Base-by-base conservation (phyloP, 2,888 invertebrate species). In the Eupeodes latifasciatus region DNA sequence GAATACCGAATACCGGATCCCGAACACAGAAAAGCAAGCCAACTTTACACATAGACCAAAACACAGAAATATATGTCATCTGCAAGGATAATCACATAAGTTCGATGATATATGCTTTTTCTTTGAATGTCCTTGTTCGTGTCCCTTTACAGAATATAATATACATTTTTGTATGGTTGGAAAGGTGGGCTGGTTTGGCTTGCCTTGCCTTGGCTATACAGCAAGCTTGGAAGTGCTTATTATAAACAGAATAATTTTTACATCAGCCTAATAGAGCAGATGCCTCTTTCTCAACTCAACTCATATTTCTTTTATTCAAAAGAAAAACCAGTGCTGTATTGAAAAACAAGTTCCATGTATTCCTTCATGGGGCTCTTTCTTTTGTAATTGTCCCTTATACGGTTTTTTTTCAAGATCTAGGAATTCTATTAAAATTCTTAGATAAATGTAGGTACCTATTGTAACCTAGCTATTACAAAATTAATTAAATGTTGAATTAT, bases 11-110 rank as follows among this genome's bases (percentile, higher is more conserved):
- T 40, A 27, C 40, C 9, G 6, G 9, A 40, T 40, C 40, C 9
- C 40, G 9, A 40, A 7, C 40, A 5, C 40, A 40, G 9, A 9
- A 67, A 47, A 72, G 11, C 44, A 57, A 47, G 47, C 66, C 72
- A 81, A 74, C 64, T 72, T 76, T 81, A 61, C 66, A 53, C 66
- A 77, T 47, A 80, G 69, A 71, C 40, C 57, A 74, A 59, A 78
- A 79, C 72, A 81, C 53, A 55, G 66, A 81, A 85, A 77, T 81
- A 61, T 72, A 81, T 81, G 81, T 81, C 85, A 74, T 81, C 59
- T 47, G 53, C 19, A 85, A 77, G 85, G 85, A 85, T 81, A 85
- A 81, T 85, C 81, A 85, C 67, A 81, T 77, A 85, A 85, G 85
- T 85, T 85, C 72, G 59, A 77, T 85, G 85, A 85, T 85, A 67